Percentiles rank a stretch among this genome's conserved stretches.
Conservation (phyloP, 2,797 vertebrate genomes). For the Phyllotis vaccarum region DNA sequence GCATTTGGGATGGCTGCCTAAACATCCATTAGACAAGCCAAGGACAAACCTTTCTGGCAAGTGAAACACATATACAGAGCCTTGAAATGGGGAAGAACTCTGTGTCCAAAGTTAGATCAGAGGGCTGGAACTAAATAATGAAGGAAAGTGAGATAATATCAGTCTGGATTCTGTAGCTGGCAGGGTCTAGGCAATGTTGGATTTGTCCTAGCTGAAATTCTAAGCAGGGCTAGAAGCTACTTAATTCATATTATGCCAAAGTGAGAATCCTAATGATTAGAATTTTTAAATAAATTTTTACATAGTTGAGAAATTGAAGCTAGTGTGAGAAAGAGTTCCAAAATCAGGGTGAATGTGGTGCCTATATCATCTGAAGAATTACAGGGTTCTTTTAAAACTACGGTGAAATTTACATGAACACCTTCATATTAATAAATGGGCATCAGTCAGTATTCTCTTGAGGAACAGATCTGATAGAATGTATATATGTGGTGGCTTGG, state of each 20-base stretch:
- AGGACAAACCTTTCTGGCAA: neutral
- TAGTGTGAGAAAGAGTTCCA: constrained; percentile 1
- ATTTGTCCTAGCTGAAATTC: neutral
- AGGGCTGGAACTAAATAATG: neutral
- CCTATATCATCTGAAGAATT: neutral
- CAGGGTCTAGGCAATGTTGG: constrained; percentile 23
- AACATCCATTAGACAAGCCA: neutral
- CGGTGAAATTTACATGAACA: neutral
- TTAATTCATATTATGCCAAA: neutral
- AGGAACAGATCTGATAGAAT: neutral
- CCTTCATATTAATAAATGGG: neutral
- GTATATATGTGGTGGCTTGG: neutral
- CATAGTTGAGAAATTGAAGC: constrained; percentile 44
- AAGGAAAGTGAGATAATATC: neutral
- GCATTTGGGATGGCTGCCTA: neutral
- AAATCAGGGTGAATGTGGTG: neutral
- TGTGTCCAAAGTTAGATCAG: neutral
- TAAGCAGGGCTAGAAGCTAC: neutral
- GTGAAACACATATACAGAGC: neutral
- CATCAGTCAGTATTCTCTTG: neutral
- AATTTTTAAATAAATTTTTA: constrained; percentile 52
- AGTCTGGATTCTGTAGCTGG: neutral
- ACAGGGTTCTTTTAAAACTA: neutral
- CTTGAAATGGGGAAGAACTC: neutral
- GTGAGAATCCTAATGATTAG: neutral